Base-by-base conservation (phyloP, 2,797 vertebrate species). In the Nasua narica region DNA sequence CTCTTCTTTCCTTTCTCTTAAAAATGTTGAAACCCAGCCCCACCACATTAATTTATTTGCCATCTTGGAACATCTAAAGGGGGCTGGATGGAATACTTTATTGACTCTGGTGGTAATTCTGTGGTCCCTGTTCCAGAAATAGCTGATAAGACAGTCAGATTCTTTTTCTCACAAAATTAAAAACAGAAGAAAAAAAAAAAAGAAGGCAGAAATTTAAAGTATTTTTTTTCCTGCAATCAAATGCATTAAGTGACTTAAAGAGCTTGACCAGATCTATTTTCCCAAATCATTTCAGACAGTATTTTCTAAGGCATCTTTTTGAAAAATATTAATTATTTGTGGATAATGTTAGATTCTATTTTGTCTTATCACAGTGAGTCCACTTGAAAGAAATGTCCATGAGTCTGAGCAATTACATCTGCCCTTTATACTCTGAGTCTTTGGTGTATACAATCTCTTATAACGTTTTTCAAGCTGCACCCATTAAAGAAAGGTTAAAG, bases 401-500 rank as follows among this genome's bases (percentile, higher is more conserved):
- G 72, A 85, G 56, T 69, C 72, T 43, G 7, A 89, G 21, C n/a
- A 90, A 82, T 86, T 87, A 6, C 15, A 62, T 83, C 1, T 97
- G 35, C 16, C 23, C 50, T 79, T 77, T 87, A 18, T 60, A 65
- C 0, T 0, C 32, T 88, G 50, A 1, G 0, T 35, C 70, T 27
- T 91, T 58, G 40, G 7, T 14, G 2, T 69, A 32, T 25, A 29
- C 5, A 3, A 37, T 11, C 6, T 46, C 97, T 83, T 91, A 54
- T 92, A 88, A 74, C 1, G 90, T 87, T 91, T 86, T 67, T 21
- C 21, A 9, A 67, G 12, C 74, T 43, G 2, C 35, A 43, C 6
- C 16, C 21, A 0, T 50, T 84, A 96, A 92, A 95, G 54, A 87
- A 95, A 97, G 96, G 70, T 46, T 83, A n/a, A 90, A 90, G 19